Conservation (phyloP, 1,140 invertebrate species). For the Bilobella aurantiaca region DNA sequence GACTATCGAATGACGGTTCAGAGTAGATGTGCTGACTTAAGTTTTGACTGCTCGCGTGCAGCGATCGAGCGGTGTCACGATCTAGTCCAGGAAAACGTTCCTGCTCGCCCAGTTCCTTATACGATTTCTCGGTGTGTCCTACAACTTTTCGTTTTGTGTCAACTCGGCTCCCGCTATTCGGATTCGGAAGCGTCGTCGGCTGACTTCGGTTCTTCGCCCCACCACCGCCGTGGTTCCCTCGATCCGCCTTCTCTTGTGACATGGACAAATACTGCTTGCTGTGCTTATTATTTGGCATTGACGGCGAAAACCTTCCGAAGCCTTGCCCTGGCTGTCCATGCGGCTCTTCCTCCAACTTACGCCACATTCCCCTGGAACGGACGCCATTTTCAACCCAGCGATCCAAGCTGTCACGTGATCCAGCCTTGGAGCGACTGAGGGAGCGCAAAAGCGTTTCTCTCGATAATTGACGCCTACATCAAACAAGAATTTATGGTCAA, state of each 20-base stretch:
- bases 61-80: constrained; percentile 44
- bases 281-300: too few species aligned
- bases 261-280: not conserved
- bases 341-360: constrained; percentile 34
- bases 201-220: not conserved
- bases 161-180: not conserved
- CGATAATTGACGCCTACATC: constrained; percentile 33
- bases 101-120: constrained; percentile 47
- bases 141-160: not conserved
- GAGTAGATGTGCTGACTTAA: constrained; percentile 35
- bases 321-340: constrained; percentile 35
- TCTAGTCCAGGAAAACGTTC: constrained; percentile 48
- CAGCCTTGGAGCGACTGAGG: constrained; percentile 32
- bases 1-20: constrained; percentile 31
- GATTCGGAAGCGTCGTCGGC: not conserved
- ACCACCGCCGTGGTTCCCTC: not conserved
- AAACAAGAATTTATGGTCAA: constrained; percentile 10
- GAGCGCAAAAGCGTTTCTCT: constrained; percentile 30
- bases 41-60: constrained; percentile 26
- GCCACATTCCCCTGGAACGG: constrained; percentile 26
- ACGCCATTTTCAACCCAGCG: constrained; percentile 34
- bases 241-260: not conserved
- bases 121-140: constrained; percentile 32
- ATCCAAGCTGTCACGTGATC: constrained; percentile 34
- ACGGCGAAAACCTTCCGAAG: too few species aligned